Conservation (phyloP, 2,797 vertebrate species). For the Perodicticus potto region DNA sequence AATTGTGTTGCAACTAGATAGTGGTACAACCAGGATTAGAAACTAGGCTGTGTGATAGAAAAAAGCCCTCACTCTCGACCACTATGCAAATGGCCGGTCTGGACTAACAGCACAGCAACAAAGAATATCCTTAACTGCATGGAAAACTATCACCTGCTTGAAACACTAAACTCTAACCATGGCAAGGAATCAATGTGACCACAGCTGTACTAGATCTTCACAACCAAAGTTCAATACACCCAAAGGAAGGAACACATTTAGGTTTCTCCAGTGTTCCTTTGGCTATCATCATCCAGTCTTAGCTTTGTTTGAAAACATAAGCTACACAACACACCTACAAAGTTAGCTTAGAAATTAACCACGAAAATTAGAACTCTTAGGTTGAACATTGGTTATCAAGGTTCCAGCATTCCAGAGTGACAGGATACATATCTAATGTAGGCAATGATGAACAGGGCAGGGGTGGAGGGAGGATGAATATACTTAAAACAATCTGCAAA, state of each 20-base stretch:
- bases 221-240: not conserved
- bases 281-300: not conserved
- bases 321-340: not conserved
- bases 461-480: not conserved
- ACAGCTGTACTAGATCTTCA: not conserved
- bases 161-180: conserved; percentile 6
- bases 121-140: not conserved
- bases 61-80: not conserved
- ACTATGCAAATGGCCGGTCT: not conserved
- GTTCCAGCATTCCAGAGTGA: not conserved
- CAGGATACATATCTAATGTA: not conserved
- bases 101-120: not conserved
- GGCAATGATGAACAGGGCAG: not conserved
- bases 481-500: conserved; percentile 40
- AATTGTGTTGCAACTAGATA: not conserved
- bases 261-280: not conserved
- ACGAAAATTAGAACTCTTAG: not conserved
- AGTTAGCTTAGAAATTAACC: conserved; percentile 20
- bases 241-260: conserved; percentile 5
- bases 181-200: not conserved
- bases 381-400: not conserved
- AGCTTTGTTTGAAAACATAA: not conserved
- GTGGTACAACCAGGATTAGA: not conserved
- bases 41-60: not conserved
- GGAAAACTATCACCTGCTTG: not conserved